A percentile compares a stretch with the other conserved stretches of the same genome.
Evolutionary conservation across 23 tunicate genomes (phyloP).

Genomic region (Styela clava): DNA sequence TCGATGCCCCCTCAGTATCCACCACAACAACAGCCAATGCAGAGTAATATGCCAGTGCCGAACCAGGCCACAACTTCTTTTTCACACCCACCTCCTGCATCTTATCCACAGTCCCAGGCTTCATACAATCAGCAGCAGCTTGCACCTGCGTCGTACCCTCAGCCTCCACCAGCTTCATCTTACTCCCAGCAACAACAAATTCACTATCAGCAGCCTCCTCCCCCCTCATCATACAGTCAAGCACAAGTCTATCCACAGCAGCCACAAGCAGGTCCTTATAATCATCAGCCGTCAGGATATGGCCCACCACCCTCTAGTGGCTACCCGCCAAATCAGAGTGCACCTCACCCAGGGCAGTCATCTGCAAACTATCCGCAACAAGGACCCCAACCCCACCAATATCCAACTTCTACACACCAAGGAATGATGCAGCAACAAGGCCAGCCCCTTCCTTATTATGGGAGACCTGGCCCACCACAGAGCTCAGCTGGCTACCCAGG

Average conservation of each 20-base stretch:
- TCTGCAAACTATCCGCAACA: background rate
- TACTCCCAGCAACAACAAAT: background rate
- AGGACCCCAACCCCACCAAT: background rate
- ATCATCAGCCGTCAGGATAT: background rate
- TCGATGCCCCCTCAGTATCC: constrained; percentile 20
- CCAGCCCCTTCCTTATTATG: constrained; percentile 18
- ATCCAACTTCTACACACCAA: constrained; percentile 17
- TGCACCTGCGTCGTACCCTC: background rate
- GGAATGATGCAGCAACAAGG: constrained; percentile 16
- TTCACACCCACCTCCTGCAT: background rate
- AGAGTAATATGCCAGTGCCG: background rate
- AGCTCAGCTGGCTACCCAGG: constrained; percentile 4
- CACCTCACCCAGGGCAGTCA: background rate
- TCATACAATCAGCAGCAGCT: constrained; percentile 15
- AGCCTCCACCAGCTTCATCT: background rate
- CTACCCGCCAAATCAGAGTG: constrained; percentile 1
- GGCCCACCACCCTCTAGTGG: background rate
- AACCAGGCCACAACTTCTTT: background rate
- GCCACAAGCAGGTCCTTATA: background rate
- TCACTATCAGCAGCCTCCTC: background rate
- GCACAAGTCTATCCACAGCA: background rate
- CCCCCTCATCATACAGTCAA: constrained; percentile 12
- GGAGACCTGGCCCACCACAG: constrained; percentile 8
- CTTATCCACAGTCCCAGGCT: background rate
- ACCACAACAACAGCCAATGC: background rate